A percentile compares a stretch with the other conserved stretches of the same genome.
phyloP scores from a whole-genome alignment of 2,797 vertebrate genomes.

The Onychomys arenicola region DNA sequence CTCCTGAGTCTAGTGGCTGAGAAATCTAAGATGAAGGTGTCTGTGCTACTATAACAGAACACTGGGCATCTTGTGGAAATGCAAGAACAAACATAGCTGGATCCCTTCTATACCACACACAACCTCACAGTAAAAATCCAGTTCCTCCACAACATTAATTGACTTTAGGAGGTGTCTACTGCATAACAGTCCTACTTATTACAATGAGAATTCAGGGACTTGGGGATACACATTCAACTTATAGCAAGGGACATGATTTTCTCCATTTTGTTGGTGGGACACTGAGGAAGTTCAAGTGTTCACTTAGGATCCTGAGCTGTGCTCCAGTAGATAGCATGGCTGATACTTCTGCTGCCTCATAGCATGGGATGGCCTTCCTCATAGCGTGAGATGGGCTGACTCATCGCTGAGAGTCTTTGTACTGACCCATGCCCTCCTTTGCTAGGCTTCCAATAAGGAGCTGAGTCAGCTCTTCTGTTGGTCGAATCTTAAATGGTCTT shows the following conservation, averaged over 20 bases:
- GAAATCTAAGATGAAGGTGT: neutral
- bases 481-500: no score
- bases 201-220: neutral
- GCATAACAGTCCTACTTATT: neutral
- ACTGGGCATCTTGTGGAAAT: neutral
- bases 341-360: neutral
- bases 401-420: neutral
- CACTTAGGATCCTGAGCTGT: no score
- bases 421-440: neutral
- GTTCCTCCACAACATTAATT: neutral
- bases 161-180: neutral
- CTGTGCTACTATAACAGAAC: neutral
- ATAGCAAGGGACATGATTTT: neutral
- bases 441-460: neutral
- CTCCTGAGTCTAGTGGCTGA: neutral
- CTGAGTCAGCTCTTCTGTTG: neutral
- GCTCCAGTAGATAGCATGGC: neutral
- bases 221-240: neutral
- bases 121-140: neutral
- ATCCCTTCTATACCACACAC: neutral
- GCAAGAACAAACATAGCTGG: neutral
- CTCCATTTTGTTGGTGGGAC: neutral
- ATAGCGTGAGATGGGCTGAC: neutral
- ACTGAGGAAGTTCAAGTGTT: neutral
- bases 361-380: neutral